Base-by-base conservation (phyloP, 2,888 invertebrate genomes). In the Hydropsyche betteni region DNA sequence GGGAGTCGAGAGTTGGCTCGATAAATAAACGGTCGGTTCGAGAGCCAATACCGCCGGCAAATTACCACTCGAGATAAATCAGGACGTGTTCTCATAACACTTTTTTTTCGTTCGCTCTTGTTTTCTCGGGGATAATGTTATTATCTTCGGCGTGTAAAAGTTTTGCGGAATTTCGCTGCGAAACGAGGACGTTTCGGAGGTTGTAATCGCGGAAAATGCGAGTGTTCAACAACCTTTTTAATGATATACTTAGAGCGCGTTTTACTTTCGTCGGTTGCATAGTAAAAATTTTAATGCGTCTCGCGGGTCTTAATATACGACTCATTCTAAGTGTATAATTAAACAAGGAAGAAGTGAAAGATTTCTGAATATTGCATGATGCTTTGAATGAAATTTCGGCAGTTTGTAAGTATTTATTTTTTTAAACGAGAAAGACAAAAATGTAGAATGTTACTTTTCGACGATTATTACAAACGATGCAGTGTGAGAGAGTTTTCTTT, bases 261-360 rank as follows among this genome's bases (percentile, higher is more conserved):
- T 64, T 64, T 36, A 64, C 64, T 36, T 36, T 64, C n/a, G 64
- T 34, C 8, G 8, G 64, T 36, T n/a, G 64, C n/a, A 64, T 64
- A 36, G 64, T 64, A 34, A 64, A 64, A 64, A 64, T 33, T 64
- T 64, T 64, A 64, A 64, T 64, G 34, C 64, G 64, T 64, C 64
- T 64, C 64, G 36, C n/a, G 36, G 34, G 64, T 36, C 36, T 7
- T 36, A 24, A 58, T 58, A 24, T 58, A 58, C 16, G 58, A 24
- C 58, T 24, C 58, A 58, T 58, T 58, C 8, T 12, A 55, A 3
- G 14, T n/a, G 55, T n/a, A 55, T 55, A 55, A 44, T 44, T 7
- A 55, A 14, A 55, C 55, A 55, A 16, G 55, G 14, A 4, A 4
- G 44, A 44, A 44, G 10, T 10, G 44, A 44, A 44, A 44, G 10